phyloP scores from a whole-genome alignment of 2,888 invertebrate genomes.

The Microdon myrmicae region DNA sequence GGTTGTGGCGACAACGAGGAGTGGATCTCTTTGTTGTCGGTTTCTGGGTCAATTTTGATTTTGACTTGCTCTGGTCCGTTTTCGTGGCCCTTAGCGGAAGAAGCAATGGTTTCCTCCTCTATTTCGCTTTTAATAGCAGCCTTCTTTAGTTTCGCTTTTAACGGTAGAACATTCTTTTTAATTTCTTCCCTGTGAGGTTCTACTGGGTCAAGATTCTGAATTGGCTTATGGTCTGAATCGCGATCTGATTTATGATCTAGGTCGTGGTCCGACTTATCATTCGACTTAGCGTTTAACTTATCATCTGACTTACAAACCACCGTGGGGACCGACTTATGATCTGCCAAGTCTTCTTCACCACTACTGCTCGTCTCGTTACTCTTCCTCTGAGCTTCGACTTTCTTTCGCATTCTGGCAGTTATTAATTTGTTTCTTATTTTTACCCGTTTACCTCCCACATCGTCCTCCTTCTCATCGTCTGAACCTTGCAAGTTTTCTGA shows the following conservation, averaged over 20 bases:
- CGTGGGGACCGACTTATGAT: slow-evolving; percentile 48
- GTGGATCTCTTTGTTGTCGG: too few species aligned
- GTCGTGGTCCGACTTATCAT: background rate
- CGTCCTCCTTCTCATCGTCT: slow-evolving; percentile 56
- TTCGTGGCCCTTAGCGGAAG: too few species aligned
- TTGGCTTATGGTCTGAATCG: background rate
- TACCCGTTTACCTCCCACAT: slow-evolving; percentile 63
- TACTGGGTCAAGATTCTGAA: background rate
- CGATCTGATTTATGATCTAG: background rate
- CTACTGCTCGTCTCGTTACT: slow-evolving; percentile 63
- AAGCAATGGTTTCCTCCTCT: too few species aligned
- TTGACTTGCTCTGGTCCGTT: too few species aligned
- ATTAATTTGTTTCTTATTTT: slow-evolving; percentile 63
- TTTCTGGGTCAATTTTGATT: too few species aligned
- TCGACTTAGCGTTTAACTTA: background rate
- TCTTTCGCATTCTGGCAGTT: slow-evolving; percentile 60
- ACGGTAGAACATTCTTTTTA: slow-evolving; percentile 2
- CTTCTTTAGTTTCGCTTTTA: slow-evolving; percentile 25
- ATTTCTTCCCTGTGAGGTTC: slow-evolving; percentile 5
- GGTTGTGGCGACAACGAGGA: too few species aligned
- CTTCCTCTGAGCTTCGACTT: slow-evolving; percentile 60
- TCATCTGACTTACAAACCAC: background rate
- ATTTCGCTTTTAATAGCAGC: too few species aligned
- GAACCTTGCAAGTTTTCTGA: slow-evolving; percentile 68
- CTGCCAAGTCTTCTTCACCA: slow-evolving; percentile 59